Base-by-base conservation (phyloP, 2,113 vertebrate genomes). In the Craseonycteris thonglongyai region DNA sequence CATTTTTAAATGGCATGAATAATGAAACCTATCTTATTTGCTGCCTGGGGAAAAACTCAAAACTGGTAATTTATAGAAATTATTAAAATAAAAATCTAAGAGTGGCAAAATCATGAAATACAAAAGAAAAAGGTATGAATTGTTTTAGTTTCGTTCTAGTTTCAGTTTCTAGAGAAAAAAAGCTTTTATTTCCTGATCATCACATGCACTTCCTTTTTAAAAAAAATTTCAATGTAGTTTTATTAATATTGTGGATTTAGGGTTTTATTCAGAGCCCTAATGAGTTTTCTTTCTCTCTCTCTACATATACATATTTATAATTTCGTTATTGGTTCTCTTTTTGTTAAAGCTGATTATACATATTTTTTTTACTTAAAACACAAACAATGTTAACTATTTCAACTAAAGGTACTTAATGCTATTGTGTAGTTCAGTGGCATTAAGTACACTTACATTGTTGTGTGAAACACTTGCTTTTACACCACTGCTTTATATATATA, bases 51-150 rank as follows among this genome's bases (percentile, higher is more conserved):
- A 22, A 88, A 95, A 79, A 10, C 69, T 95, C 3, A 74, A 65
- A 91, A 93, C 5, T 58, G 22, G 8, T 42, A 30, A 93, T 5
- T 68, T 85, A 51, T 6, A 96, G 91, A 94, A 88, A 91, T 3
- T 89, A 89, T 74, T 40, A 79, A 92, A 88, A 87, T 40, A 38
- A 54, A 69, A 68, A 30, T 81, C 83, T 87, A 79, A 89, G 79
- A 16, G n/a, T 90, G 85, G 18, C 59, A 63, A 95, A 91, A 71
- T 78, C 47, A 91, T 80, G 7, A 66, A 86, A 78, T 11, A 82
- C 2, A 88, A 49, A 71, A 38, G 80, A 49, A 71, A 54, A 71
- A 30, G 33, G n/a, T 40, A 71, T 0, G 21, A 42, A 2, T 40
- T 59, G 19, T 47, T 96, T 24, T 24, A 69, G 18, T 61, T 59